Conservation (phyloP, 2,888 invertebrate species). For the Tanaodytes sp. region DNA sequence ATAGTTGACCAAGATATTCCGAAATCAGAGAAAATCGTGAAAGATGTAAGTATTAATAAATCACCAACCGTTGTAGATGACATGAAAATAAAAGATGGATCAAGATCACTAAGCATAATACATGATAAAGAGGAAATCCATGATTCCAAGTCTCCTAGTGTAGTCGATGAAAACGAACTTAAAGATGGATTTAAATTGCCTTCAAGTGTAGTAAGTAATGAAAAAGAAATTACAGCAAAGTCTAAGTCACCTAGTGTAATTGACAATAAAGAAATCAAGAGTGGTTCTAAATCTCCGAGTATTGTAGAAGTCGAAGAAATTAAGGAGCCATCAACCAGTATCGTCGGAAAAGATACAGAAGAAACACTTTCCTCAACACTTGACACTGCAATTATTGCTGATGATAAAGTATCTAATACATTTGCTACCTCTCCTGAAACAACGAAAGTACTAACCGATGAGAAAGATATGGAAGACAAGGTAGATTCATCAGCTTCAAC, state of each 20-base stretch:
- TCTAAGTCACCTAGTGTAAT: conserved; percentile 10
- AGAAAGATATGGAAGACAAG: neutral
- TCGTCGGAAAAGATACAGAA: conserved; percentile 16
- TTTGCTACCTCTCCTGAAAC: too few relatives aligned
- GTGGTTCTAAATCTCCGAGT: conserved; percentile 28
- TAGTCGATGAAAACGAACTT: conserved; percentile 15
- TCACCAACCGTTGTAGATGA: conserved; percentile 23
- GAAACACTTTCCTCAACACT: conserved; percentile 15
- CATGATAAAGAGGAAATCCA: conserved; percentile 16
- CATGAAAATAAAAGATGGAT: conserved; percentile 17
- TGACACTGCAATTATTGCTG: conserved; percentile 24
- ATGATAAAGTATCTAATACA: conserved; percentile 19
- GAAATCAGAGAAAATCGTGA: too few relatives aligned
- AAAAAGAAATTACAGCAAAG: neutral
- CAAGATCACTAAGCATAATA: conserved; percentile 24
- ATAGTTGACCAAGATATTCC: too few relatives aligned
- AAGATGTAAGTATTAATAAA: too few relatives aligned
- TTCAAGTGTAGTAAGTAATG: conserved; percentile 2
- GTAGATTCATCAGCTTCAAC: too few relatives aligned
- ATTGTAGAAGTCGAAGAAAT: conserved; percentile 3
- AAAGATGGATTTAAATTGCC: conserved; percentile 23
- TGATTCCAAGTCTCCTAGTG: conserved; percentile 8
- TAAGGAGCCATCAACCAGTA: conserved; percentile 16
- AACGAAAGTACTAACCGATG: conserved; percentile 43
- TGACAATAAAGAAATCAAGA: conserved; percentile 7